Percentiles rank a stretch among this genome's conserved stretches.
Conservation (phyloP, 2,888 invertebrate species). For the Aphodius sticticus region DNA sequence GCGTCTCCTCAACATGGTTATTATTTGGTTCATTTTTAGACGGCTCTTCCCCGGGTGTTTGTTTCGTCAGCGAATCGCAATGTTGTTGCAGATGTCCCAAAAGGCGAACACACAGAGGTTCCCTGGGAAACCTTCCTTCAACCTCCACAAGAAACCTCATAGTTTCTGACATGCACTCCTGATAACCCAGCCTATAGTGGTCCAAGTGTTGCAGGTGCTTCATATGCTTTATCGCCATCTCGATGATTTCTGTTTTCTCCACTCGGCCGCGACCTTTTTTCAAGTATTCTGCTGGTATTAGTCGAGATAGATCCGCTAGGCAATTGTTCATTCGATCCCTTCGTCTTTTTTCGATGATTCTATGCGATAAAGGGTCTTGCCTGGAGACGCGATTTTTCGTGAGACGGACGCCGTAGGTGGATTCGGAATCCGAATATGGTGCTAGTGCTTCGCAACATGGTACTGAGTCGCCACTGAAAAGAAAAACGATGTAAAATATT, state of each 20-base stretch:
- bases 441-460: conserved; percentile 68
- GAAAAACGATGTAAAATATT: conserved; percentile 40
- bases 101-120: conserved; percentile 82
- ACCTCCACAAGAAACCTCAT: conserved; percentile 89
- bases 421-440: conserved; percentile 42
- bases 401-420: conserved; percentile 38
- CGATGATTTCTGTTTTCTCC: conserved; percentile 97
- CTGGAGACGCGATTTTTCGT: conserved; percentile 61
- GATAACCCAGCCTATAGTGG: conserved; percentile 76
- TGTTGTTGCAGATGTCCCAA: conserved; percentile 86
- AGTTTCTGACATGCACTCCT: conserved; percentile 90
- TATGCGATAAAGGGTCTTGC: conserved; percentile 98
- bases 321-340: conserved; percentile 98
- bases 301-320: conserved; percentile 88
- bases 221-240: conserved; percentile 96
- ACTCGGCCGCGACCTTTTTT: conserved; percentile 95
- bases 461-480: conserved; percentile 66
- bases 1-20: conserved; percentile 50
- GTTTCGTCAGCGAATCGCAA: conserved; percentile 69
- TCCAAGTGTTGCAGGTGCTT: conserved; percentile 82
- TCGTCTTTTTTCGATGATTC: conserved; percentile 94
- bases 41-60: conserved; percentile 32
- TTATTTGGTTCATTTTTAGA: conserved; percentile 42
- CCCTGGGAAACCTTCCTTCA: conserved; percentile 81
- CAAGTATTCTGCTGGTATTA: conserved; percentile 92